These are phyloP conservation scores for Sebastes kiyomatsui DNA, from an alignment of 2,797 vertebrate species.

Conservation along the genomic window DNA sequence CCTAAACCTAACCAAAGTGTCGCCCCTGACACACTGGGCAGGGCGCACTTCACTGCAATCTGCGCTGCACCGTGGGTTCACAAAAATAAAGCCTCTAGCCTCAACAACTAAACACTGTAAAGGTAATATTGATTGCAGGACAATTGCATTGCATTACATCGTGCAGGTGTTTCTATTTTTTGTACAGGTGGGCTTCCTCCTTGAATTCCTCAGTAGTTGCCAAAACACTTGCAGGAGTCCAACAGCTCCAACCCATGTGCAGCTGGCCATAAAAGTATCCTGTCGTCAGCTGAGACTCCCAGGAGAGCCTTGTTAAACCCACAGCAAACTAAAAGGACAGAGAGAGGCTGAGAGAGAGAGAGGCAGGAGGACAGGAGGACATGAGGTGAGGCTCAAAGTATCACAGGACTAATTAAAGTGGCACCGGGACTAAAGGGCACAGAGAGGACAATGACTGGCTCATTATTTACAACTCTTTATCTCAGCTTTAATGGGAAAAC, in stretches of 20 bases:
- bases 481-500: constrained; percentile 52
- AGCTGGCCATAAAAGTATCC: background rate
- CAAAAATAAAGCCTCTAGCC: background rate
- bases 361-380: constrained; percentile 1
- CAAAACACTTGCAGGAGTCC: background rate
- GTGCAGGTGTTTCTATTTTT: background rate
- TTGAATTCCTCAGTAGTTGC: background rate
- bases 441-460: constrained; percentile 25
- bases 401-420: constrained; percentile 73
- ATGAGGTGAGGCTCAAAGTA: constrained; percentile 36
- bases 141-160: background rate
- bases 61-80: background rate
- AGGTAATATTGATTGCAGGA: background rate
- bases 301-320: constrained; percentile 18
- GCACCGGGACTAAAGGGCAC: constrained; percentile 30
- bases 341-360: background rate
- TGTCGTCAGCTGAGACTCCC: background rate
- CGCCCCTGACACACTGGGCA: too few relatives aligned
- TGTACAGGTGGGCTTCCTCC: background rate
- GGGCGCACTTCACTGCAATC: background rate
- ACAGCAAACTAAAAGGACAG: constrained; percentile 28
- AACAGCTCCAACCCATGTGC: background rate
- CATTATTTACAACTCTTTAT: constrained; percentile 64
- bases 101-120: background rate
- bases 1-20: too few relatives aligned